Evolutionary conservation across 2,888 invertebrate genomes (phyloP), one percentile per base, ranked within the genome.

Genomic region (Coremacera marginata): DNA sequence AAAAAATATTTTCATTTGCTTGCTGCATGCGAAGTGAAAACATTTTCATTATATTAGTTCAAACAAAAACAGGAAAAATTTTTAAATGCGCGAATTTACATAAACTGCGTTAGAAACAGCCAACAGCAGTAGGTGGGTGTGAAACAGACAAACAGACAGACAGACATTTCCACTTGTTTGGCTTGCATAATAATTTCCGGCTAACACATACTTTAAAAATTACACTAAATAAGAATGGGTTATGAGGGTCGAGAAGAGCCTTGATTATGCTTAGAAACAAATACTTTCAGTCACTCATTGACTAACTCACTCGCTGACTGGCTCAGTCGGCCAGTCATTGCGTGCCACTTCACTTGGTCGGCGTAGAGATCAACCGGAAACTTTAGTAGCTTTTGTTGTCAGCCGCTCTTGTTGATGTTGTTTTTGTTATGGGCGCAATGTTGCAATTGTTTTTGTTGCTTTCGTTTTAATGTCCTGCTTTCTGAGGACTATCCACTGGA

Each of bases 101-200:
- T 11, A 7, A 44, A 44, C 14, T 44, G 44, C 44, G 44, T 44
- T 44, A 14, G 44, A 44, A 44, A n/a, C 31, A 25, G 8, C 55
- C 62, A 27, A 25, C 11, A 62, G 25, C 19, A 14, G 25, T 5
- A 1, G 9, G 31, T 3, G 62, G 62, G 1, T 4, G 37, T 44
- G 44, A 44, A 44, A 0, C 14, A 31, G 27, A 63, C n/a, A 44
- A 44, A 0, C 14, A 31, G 27, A 63, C n/a, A n/a, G 1, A 31
- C 2, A 27, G 34, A 8, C 31, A 31, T n/a, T 31, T 63, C 34
- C 34, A 31, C 25, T 60, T 19, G 57, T 22, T 60, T 22, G 34
- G 16, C n/a, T 31, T 63, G 63, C 63, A 34, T 63, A 63, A 63
- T 63, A 31, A 63, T 63, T 63, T 63, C 63, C 34, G 14, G 27